Conservation (phyloP, 2,797 vertebrate species). For the Brachymystax lenok region DNA sequence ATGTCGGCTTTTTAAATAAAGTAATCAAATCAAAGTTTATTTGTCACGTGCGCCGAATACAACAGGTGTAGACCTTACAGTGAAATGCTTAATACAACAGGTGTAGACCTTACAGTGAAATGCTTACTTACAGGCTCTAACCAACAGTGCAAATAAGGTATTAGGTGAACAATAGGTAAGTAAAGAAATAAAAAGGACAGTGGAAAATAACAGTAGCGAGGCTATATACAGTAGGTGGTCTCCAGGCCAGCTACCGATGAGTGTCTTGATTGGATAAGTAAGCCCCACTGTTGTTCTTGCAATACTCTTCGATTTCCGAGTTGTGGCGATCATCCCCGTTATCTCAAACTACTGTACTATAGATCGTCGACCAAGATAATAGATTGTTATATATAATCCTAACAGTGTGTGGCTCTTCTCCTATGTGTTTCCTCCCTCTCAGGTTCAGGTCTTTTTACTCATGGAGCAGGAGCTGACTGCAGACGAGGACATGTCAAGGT, state of each 20-base stretch:
- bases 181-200: too few species aligned
- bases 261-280: neutral
- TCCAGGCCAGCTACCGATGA: neutral
- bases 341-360: neutral
- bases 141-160: too few species aligned
- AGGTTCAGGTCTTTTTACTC: constrained; percentile 97
- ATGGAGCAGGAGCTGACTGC: constrained; percentile 99
- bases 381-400: neutral
- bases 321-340: neutral
- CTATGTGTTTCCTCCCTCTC: constrained; percentile 26
- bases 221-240: too few species aligned
- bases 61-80: too few species aligned
- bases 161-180: too few species aligned
- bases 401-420: neutral
- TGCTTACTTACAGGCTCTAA: too few species aligned
- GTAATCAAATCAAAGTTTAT: too few species aligned
- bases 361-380: neutral
- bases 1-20: neutral
- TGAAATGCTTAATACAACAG: too few species aligned
- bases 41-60: too few species aligned
- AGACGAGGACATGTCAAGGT: constrained; percentile 98
- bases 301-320: neutral
- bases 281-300: neutral
- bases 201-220: too few species aligned
- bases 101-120: too few species aligned